phyloP scores from a whole-genome alignment of 2,113 vertebrate species.

The Silurus asotus region DNA sequence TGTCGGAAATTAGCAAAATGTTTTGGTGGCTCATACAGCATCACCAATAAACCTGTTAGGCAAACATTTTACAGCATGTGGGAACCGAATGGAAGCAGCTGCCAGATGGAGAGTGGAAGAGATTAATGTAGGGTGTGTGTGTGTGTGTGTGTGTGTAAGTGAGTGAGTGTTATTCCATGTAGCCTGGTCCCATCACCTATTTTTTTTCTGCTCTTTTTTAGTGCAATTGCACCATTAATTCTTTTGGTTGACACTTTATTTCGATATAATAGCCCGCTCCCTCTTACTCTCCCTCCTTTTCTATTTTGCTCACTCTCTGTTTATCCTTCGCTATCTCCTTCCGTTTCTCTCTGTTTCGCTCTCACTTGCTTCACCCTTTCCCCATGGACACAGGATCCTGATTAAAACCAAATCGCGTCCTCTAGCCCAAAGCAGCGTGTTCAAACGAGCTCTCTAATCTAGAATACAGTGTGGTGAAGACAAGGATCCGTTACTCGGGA shows the following conservation, averaged over 20 bases:
- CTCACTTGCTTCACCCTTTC: neutral
- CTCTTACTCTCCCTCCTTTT: neutral
- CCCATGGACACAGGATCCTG: neutral
- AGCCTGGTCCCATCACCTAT: conserved; percentile 5
- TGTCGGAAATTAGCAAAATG: conserved; percentile 27
- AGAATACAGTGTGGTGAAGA: neutral
- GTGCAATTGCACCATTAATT: conserved; percentile 48
- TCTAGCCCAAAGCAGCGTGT: neutral
- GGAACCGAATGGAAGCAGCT: conserved; percentile 12
- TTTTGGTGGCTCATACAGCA: neutral
- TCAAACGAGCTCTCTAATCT: neutral
- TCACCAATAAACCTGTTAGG: conserved; percentile 41
- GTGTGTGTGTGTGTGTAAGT: neutral
- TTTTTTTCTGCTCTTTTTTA: conserved; percentile 48
- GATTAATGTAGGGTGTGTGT: neutral
- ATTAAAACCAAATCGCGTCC: neutral
- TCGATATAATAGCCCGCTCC: neutral
- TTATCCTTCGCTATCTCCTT: conserved; percentile 1
- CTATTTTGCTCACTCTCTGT: neutral
- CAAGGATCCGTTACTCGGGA: conserved; percentile 3
- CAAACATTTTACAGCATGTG: conserved; percentile 39
- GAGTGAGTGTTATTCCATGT: conserved; percentile 15
- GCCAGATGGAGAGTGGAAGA: neutral
- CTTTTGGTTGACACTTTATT: conserved; percentile 43
- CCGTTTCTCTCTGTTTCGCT: neutral